phyloP scores from a whole-genome alignment of 2,888 invertebrate species.

The Mesochorus sp. region DNA sequence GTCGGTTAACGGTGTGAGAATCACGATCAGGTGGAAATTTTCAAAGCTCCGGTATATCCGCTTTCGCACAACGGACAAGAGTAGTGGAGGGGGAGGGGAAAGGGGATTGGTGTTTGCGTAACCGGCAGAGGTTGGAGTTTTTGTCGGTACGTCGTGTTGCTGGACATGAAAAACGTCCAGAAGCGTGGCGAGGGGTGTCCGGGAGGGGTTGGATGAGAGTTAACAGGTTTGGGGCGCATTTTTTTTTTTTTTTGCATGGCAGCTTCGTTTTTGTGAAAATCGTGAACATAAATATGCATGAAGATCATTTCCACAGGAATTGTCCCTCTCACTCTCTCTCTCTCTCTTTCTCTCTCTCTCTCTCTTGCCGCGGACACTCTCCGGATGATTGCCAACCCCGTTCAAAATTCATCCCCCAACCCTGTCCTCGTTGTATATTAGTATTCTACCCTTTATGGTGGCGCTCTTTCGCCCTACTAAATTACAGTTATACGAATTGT shows the following conservation, averaged over 20 bases:
- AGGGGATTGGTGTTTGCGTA: constrained; percentile 22
- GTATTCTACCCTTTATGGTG: constrained; percentile 43
- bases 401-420: constrained; percentile 37
- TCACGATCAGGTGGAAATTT: constrained; percentile 75
- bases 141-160: constrained; percentile 28
- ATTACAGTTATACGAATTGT: not conserved
- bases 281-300: constrained; percentile 80
- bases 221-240: constrained; percentile 64
- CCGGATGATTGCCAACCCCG: constrained; percentile 34
- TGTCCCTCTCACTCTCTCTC: constrained; percentile 42
- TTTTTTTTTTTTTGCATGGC: constrained; percentile 50
- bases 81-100: constrained; percentile 34
- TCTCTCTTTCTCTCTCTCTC: constrained; percentile 9
- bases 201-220: constrained; percentile 17
- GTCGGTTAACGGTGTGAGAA: constrained; percentile 41
- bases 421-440: constrained; percentile 42
- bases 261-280: constrained; percentile 77
- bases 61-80: constrained; percentile 63
- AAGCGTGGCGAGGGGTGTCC: not conserved
- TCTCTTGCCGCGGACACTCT: too few species aligned
- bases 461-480: constrained; percentile 12
- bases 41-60: constrained; percentile 77
- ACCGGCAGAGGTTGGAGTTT: constrained; percentile 33
- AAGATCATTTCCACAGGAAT: constrained; percentile 78
- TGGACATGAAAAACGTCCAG: constrained; percentile 50